Evolutionary conservation across 2,797 vertebrate genomes (phyloP), one percentile per base, ranked within the genome.

Genomic region (Molossus molossus): DNA sequence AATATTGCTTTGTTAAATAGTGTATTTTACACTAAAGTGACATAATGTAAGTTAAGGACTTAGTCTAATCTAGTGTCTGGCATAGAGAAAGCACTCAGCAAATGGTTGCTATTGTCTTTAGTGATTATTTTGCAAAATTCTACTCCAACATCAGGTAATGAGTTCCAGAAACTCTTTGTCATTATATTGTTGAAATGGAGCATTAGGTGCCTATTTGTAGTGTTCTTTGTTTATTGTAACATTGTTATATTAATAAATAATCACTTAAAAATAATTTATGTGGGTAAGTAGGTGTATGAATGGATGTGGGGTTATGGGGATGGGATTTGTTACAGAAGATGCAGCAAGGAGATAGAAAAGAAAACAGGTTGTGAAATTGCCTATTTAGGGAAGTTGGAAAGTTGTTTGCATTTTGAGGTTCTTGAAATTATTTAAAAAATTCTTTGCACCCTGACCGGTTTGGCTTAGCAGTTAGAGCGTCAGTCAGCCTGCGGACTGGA

Each of bases 51-150:
- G 14, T 64, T 77, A 65, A 82, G 27, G 50, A 25, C 62, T 64
- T 29, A 87, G 21, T 55, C n/a, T 5, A 65, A 37, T 62, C n/a
- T 4, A 65, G 33, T 62, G n/a, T n/a, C 67, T 96, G 84, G 53
- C 76, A 81, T 40, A 27, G 33, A 90, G 57, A 6, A 55, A 91
- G 29, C 29, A 58, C 55, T 79, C 55, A 76, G 67, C 80, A 94
- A 94, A 94, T 72, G 9, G n/a, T 91, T 86, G 29, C 40, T 83
- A 3, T 87, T 65, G 72, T 76, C 84, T 72, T 73, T 77, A 72
- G 21, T 62, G 76, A 76, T 89, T 91, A 80, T 65, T 92, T 83
- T 93, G 58, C 45, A 94, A 96, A 97, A 91, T 77, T 93, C 33
- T 29, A 76, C 58, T 89, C 5, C 83, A 27, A 62, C 29, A 85